Evolutionary conservation across 2,797 vertebrate genomes (phyloP).

Genomic region (Pantherophis vulpinus): DNA sequence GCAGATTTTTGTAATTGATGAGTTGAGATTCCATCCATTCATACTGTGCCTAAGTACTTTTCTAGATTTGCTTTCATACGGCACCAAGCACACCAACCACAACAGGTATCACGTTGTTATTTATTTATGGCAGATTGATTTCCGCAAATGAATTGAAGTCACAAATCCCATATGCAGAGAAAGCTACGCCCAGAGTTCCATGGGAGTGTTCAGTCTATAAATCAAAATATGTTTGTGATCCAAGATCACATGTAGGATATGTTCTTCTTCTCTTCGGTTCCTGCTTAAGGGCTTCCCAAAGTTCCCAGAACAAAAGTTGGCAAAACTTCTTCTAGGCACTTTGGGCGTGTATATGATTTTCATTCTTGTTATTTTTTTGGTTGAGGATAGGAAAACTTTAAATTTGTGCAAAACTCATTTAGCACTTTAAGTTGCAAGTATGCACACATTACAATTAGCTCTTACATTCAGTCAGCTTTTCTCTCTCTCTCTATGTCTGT

Average conservation of each 20-base stretch:
- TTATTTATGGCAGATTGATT: neutral
- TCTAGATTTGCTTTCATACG: neutral
- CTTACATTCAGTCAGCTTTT: too few species aligned
- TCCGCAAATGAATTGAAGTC: neutral
- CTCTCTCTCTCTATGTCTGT: too few species aligned
- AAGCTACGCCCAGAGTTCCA: neutral
- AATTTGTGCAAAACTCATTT: conserved; percentile 16
- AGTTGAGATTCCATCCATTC: neutral
- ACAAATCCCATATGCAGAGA: neutral
- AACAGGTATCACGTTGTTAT: neutral
- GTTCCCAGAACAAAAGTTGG: neutral
- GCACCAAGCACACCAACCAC: neutral
- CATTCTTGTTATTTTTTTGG: neutral
- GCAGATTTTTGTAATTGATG: neutral
- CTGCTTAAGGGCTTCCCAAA: neutral
- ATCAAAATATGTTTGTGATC: neutral
- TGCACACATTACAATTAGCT: rapidly evolving
- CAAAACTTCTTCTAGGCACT: neutral
- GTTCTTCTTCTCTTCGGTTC: neutral
- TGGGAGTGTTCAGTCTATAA: neutral
- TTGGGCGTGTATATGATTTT: neutral
- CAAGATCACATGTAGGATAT: neutral
- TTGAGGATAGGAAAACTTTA: neutral
- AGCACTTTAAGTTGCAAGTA: neutral
- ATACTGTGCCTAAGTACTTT: neutral